Base-by-base conservation (phyloP, 2,888 invertebrate species). In the Leptinotarsa tumamoca region DNA sequence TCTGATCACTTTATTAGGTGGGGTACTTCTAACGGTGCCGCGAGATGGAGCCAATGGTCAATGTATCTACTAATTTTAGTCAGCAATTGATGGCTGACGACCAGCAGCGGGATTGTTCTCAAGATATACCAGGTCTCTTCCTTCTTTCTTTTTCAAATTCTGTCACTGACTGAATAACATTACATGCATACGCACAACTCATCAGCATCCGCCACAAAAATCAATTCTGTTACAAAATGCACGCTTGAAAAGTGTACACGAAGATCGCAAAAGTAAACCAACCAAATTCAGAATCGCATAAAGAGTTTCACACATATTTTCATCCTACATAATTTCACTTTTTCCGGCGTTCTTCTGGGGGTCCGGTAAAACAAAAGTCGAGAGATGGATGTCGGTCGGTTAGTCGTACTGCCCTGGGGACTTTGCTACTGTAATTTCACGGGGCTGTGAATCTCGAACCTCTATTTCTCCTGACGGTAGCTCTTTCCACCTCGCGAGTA, bases 351-450 rank as follows among this genome's bases (percentile, higher is more conserved):
- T 33, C 33, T 70, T 58, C 70, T 70, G 43, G 23, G 58, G 23
- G 70, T 69, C 43, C 69, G 54, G 69, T 70, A 33, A 70, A 70
- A 70, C 49, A 50, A 58, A 50, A 58, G 61, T 58, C 43, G 49
- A 70, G 58, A 23, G 70, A 50, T 43, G 50, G 43, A 50, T 70
- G 4, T 27, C 4, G 27, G 49, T 70, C 70, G 70, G 58, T 58
- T 58, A 58, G 70, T 43, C 18, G 58, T 18, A n/a, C 49, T 21
- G 18, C 58, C 58, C 58, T 50, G 27, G 70, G 70, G 58, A 70
- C 58, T 43, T 14, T 10, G 70, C 49, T 21, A 58, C 63, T 56
- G 58, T 21, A 58, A 69, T 69, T 70, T 70, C 69, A 70, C 69
- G 68, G 69, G 58, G 54, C 18, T 43, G 21, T 70, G 69, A 43